These are phyloP conservation scores for Hemicrepidius hirtus DNA, from an alignment of 2,888 invertebrate genomes.

Conservation along the genomic window DNA sequence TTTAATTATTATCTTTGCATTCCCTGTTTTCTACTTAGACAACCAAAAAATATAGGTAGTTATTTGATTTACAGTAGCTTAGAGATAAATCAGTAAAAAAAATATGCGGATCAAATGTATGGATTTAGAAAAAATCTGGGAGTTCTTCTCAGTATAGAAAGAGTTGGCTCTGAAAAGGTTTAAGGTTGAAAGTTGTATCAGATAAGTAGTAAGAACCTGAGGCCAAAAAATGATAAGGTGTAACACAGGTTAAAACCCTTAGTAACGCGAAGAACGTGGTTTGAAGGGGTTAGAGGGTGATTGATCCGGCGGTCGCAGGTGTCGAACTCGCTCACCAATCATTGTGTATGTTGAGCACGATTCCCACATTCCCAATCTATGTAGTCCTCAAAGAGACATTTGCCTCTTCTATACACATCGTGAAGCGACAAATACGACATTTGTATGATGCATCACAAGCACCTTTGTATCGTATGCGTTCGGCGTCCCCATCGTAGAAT, in stretches of 20 bases:
- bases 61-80: too few species aligned
- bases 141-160: too few species aligned
- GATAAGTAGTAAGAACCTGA: background rate
- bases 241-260: slow-evolving; percentile 33
- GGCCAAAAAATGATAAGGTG: slow-evolving; percentile 11
- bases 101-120: too few species aligned
- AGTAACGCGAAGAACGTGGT: slow-evolving; percentile 39
- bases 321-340: slow-evolving; percentile 64
- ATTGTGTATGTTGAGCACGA: slow-evolving; percentile 65
- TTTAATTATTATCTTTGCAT: too few species aligned
- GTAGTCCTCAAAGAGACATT: slow-evolving; percentile 64
- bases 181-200: slow-evolving; percentile 16
- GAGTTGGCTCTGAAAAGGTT: slow-evolving; percentile 2
- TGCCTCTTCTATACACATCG: slow-evolving; percentile 58
- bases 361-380: slow-evolving; percentile 65
- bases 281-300: slow-evolving; percentile 53
- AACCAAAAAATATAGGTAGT: too few species aligned
- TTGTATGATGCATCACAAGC: slow-evolving; percentile 59
- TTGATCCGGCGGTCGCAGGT: slow-evolving; percentile 66
- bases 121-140: too few species aligned
- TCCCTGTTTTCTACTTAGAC: too few species aligned
- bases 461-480: slow-evolving; percentile 53
- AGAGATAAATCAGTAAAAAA: too few species aligned
- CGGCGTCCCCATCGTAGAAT: slow-evolving; percentile 44
- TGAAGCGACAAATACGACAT: slow-evolving; percentile 58